phyloP scores from a whole-genome alignment of 2,888 invertebrate genomes.

The Allacma fusca region DNA sequence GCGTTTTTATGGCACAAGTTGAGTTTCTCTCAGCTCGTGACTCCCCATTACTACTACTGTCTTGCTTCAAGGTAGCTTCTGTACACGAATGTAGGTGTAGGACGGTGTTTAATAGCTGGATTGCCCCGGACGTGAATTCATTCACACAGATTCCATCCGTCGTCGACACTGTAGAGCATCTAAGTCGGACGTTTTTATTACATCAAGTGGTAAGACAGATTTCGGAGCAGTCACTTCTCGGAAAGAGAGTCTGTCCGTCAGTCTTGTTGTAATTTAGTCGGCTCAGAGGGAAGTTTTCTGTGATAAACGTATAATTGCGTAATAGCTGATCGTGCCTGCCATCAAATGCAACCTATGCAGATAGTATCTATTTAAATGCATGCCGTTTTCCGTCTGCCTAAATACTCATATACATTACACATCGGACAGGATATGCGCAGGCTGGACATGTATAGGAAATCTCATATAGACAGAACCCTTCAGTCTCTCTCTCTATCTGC shows the following conservation, averaged over 20 bases:
- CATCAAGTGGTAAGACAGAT: too few relatives aligned
- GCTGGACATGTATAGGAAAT: too few relatives aligned
- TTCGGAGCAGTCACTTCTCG: too few relatives aligned
- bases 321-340: conserved; percentile 23
- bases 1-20: neutral
- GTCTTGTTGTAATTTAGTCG: neutral
- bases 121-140: neutral
- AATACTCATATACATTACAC: too few relatives aligned
- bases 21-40: neutral
- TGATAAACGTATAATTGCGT: conserved; percentile 9
- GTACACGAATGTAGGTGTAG: neutral
- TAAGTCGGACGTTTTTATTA: too few relatives aligned
- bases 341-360: neutral
- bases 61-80: too few relatives aligned
- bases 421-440: neutral
- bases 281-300: neutral
- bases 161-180: too few relatives aligned
- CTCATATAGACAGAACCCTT: too few relatives aligned
- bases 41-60: neutral
- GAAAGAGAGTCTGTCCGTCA: too few relatives aligned
- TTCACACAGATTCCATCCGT: neutral
- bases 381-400: conserved; percentile 5
- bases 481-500: too few relatives aligned
- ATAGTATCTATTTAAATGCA: conserved; percentile 14
- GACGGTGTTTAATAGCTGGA: neutral